A percentile compares a stretch with the other conserved stretches of the same genome.
phyloP scores from a whole-genome alignment of 2,888 invertebrate species.

The Tyria jacobaeae region DNA sequence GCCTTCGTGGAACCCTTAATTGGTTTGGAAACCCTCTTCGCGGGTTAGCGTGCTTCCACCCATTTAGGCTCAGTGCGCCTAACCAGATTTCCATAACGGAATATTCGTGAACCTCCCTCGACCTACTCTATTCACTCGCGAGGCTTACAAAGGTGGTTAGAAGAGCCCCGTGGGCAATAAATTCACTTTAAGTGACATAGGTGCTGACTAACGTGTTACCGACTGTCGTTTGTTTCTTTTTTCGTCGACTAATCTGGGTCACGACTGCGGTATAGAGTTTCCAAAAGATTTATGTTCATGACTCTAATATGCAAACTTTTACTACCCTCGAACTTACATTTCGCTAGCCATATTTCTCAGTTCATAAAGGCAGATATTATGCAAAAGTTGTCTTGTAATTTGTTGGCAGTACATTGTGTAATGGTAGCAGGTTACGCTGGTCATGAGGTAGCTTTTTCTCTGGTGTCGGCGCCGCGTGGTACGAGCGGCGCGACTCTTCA shows the following conservation, averaged over 20 bases:
- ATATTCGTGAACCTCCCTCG: conserved; percentile 79
- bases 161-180: conserved; percentile 63
- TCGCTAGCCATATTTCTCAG: conserved; percentile 56
- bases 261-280: conserved; percentile 54
- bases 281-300: conserved; percentile 52
- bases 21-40: conserved; percentile 85
- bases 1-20: conserved; percentile 84
- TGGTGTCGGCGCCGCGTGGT: conserved; percentile 74
- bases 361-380: conserved; percentile 61
- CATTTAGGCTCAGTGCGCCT: conserved; percentile 80
- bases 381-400: conserved; percentile 65
- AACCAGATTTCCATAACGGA: conserved; percentile 84
- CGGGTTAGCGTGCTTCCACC: conserved; percentile 76
- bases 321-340: conserved; percentile 56
- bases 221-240: conserved; percentile 61
- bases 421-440: conserved; percentile 69
- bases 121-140: conserved; percentile 64
- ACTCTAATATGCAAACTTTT: conserved; percentile 35
- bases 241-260: conserved; percentile 57
- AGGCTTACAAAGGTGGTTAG: conserved; percentile 63
- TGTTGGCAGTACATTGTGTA: conserved; percentile 59
- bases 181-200: conserved; percentile 68
- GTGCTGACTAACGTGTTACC: conserved; percentile 69
- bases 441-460: conserved; percentile 80
- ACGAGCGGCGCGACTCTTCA: conserved; percentile 71